Evolutionary conservation across 2,888 invertebrate genomes (phyloP), one percentile per base, ranked within the genome.

Genomic region (Octonoba sinensis): DNA sequence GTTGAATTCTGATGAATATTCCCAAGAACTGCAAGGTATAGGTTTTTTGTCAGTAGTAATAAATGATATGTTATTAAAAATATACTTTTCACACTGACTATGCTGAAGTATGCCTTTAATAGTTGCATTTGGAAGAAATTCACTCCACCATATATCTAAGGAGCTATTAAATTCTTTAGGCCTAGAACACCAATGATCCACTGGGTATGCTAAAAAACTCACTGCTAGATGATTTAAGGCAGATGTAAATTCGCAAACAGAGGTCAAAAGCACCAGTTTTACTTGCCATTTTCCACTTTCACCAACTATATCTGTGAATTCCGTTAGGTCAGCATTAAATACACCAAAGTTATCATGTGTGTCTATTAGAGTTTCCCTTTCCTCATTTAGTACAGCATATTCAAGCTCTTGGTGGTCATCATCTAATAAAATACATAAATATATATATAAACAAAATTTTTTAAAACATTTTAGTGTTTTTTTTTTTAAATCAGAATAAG

Each of bases 61-160:
- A 8, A 12, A 51, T 49, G 67, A 36, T 12, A 27, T 22, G 15
- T 47, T 24, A 46, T 65, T 49, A 15, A 22, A 46, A 27, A 46
- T 22, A 22, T 36, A 76, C 67, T 69, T 76, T n/a, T 66, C 36
- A 27, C 76, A 76, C 24, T 27, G 36, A 46, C 76, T 76, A 18
- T 67, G 65, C 4, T 54, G 49, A 13, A 4, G 15, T 18, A 18
- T 46, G 1, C 76, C 76, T 20, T 76, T 46, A 15, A 27, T 51
- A 1, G 18, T 49, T 2, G 66, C 27, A 18, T 47, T 60, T 4
- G 76, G 76, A 60, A 76, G 69, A 51, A 13, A 20, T 1, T 36
- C 44, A 16, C 22, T 22, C 54, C 44, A 56, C 76, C 76, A 76
- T 6, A 36, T 18, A n/a, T 59, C 46, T 15, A 69, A 1, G 1